Evolutionary conservation across 53 echinoderm and acorn worm genomes (phyloP), one percentile per base, ranked within the genome.

Genomic region (Zoroaster sp.): DNA sequence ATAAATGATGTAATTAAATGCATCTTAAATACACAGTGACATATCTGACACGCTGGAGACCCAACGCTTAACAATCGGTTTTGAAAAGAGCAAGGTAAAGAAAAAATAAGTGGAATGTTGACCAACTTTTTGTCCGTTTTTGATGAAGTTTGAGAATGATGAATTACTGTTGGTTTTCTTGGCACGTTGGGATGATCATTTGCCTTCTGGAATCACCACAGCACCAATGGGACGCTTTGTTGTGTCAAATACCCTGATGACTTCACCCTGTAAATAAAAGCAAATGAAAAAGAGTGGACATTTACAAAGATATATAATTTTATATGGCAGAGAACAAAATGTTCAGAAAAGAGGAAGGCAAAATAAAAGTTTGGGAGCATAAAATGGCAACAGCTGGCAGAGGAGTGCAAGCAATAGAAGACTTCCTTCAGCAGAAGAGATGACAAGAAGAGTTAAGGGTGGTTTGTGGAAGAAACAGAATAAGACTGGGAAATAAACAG

Each of bases 171-270:
- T 28, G 11, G 25, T n/a, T 11, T 21, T 59, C 63, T 59, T 59
- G 63, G 63, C 63, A 28, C 63, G 28, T 28, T 59, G 23, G 8
- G 3, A 3, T 59, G 20, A 71, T 85, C 85, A 85, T 85, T 70
- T 69, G 52, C 36, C 68, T 72, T 95, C 95, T 35, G 52, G 88
- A 12, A 96, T 30, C 17, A 96, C 92, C 13, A 91, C 89, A 3
- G 89, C 96, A 18, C 86, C 88, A 45, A 91, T 67, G 0, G 96
- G 96, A 36, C 91, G 85, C 73, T 97, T 97, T 2, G 97, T 97
- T 40, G 97, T 87, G 87, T 97, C 95, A 73, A 92, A 97, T 2
- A 92, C 97, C 63, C 97, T 77, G 78, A 97, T 95, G 39, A 97
- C 95, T 78, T 97, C 95, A 23, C 92, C 90, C 97, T 97, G 82